Base-by-base conservation (phyloP, 2,888 invertebrate species). In the Lacanobia wlatinum region DNA sequence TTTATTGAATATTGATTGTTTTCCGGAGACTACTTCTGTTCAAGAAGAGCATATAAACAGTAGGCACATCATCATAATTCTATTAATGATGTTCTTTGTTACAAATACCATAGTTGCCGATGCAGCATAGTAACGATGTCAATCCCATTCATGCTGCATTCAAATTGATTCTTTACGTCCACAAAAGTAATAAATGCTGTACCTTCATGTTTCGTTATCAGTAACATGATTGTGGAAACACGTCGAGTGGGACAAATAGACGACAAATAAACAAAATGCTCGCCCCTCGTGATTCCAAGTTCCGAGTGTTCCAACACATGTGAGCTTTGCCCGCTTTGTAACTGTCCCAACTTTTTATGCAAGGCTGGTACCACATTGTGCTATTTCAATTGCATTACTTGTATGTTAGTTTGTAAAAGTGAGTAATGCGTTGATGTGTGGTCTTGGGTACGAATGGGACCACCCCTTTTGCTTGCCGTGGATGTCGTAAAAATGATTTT, bases 301-400 rank as follows among this genome's bases (percentile, higher is more conserved):
- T 59, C 59, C 77, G 66, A 78, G 69, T 69, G 78, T 77, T 59
- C 59, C 77, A 65, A 78, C 87, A 88, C 87, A 87, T 84, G 87
- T 87, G 87, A 83, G 82, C 79, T 79, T 83, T 71, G 76, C 66
- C 74, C 70, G 75, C 70, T 89, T 86, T 86, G 87, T 88, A 80
- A 86, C 81, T 86, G 87, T 85, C 85, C 86, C 65, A 82, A 74
- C 75, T 84, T 88, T 89, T 88, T 87, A 88, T 85, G 79, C 72
- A 84, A 74, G 80, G 79, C 66, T 78, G 69, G 79, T 83, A 71
- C 43, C 73, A 59, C 71, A 61, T 69, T 58, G 43, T 67, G 73
- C 48, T 70, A 73, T 76, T 78, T 81, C 82, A 81, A 81, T 78
- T 81, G 70, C 76, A 82, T 67, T 64, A 55, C 60, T 74, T 73